Conservation (phyloP, 2,113 vertebrate genomes). For the Hemibagrus wyckioides region DNA sequence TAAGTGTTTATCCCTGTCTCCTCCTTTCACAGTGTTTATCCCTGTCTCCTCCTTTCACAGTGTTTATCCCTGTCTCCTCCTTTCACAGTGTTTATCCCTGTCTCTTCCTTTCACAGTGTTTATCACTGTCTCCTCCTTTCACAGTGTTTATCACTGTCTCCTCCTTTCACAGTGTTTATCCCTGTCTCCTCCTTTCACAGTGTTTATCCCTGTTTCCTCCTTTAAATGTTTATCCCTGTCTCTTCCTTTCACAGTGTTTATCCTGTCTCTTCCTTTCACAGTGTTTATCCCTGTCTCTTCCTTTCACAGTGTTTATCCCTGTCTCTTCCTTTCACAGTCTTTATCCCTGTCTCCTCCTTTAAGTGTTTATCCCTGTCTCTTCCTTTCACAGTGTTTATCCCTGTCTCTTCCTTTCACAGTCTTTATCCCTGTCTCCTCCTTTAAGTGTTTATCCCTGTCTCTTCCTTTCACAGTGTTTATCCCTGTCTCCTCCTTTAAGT, state of each 20-base stretch:
- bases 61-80: not conserved
- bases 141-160: not conserved
- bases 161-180: not conserved
- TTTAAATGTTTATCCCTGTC: not conserved
- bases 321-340: not conserved
- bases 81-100: not conserved
- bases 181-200: not conserved
- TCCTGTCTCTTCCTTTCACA: not conserved
- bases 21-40: not conserved
- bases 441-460: not conserved
- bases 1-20: not conserved
- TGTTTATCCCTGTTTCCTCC: not conserved
- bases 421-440: not conserved
- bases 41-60: not conserved
- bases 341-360: not conserved
- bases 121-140: not conserved
- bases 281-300: not conserved
- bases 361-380: not conserved
- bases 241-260: not conserved
- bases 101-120: not conserved
- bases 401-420: not conserved
- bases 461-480: not conserved
- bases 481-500: not conserved
- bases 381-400: not conserved
- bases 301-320: not conserved